Evolutionary conservation across 2,888 invertebrate species (phyloP), one percentile per base, ranked within the genome.

Genomic region (Emmelina monodactyla): DNA sequence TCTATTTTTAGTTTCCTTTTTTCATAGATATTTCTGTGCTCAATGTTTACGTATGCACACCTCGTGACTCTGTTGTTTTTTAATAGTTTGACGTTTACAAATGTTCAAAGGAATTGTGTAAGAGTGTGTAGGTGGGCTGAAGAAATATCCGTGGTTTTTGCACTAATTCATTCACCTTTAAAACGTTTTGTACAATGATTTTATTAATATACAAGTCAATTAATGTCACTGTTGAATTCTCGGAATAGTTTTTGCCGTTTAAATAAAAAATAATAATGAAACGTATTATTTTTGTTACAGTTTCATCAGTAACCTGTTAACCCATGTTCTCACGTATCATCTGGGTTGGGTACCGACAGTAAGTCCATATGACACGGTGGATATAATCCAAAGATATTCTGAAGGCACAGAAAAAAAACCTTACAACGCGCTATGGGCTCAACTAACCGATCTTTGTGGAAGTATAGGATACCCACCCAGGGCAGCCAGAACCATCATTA

Each of bases 271-370:
- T n/a, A n/a, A n/a, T n/a, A n/a, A n/a, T n/a, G n/a, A n/a, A 6
- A 10, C n/a, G 9, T 25, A 7, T 38, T 37, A 44, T 42, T 50
- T 45, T 53, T 51, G 48, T 85, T 86, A 42, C 82, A 95, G 95
- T 73, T 95, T 95, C 69, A 84, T 95, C 55, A 94, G 94, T 63
- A 93, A 92, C 13, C 82, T 95, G 42, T 65, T 95, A 34, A 95
- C 94, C 4, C 92, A 92, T 41, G 89, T 94, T 31, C 73, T 95
- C 34, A 94, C 94, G 0, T 88, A 94, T 65, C 95, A 95, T 61
- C 83, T 95, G 25, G 94, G 94, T 12, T 95, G 95, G 95, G 92
- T 94, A 37, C 85, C 89, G 16, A 92, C 93, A 0, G 88, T 92
- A 11, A 79, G 79, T 42, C 80, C 81, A 0, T 80, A 78, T 50